Percentiles rank a stretch among this genome's conserved stretches.
Evolutionary conservation across 2,113 vertebrate species (phyloP).

Genomic region (Myotis brandtii): DNA sequence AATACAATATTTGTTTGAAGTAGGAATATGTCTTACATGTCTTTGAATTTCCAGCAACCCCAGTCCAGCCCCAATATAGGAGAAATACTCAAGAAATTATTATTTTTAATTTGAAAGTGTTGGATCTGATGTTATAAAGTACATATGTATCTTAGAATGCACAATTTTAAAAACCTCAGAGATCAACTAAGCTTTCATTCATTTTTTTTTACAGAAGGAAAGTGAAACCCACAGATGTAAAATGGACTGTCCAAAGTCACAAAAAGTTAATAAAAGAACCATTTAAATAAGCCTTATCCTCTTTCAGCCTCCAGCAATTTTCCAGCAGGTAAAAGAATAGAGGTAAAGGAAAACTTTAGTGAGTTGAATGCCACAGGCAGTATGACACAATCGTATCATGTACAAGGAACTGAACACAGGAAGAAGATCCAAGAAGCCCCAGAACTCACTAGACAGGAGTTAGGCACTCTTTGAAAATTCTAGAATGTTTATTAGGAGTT

Average conservation of each 20-base stretch:
- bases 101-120: constrained; percentile 6
- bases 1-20: not conserved
- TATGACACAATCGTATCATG: not conserved
- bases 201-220: not conserved
- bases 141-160: not conserved
- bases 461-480: not conserved
- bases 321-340: not conserved
- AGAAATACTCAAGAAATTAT: not conserved
- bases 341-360: not conserved
- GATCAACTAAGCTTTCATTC: not conserved
- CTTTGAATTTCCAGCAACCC: constrained; percentile 1
- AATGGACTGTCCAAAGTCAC: not conserved
- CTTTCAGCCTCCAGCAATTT: not conserved
- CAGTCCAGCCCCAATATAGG: not conserved
- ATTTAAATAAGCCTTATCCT: not conserved
- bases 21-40: not conserved
- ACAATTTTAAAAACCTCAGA: not conserved
- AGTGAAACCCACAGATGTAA: not conserved
- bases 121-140: not conserved
- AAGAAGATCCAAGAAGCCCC: not conserved
- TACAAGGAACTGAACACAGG: not conserved
- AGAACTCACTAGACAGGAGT: not conserved
- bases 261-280: constrained; percentile 21
- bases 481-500: not conserved
- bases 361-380: not conserved